Conservation (phyloP, 2,888 invertebrate genomes). For the Poecilus cupreus region DNA sequence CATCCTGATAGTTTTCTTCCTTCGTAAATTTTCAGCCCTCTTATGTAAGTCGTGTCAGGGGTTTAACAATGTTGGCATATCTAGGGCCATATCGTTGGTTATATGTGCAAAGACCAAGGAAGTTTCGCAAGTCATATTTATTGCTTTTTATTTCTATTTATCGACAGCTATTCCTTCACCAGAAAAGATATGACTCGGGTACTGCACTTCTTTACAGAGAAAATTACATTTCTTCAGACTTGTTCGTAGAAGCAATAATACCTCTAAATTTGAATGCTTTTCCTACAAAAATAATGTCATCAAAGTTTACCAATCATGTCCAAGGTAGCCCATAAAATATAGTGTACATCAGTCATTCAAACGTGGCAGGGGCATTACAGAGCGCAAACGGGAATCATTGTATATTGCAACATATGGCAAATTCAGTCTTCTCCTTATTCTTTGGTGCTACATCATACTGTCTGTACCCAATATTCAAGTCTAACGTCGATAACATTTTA, state of each 20-base stretch:
- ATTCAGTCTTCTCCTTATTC: conserved; percentile 61
- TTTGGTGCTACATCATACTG: conserved; percentile 34
- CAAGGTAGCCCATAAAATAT: conserved; percentile 59
- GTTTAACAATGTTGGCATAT: conserved; percentile 62
- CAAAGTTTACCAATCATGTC: too few relatives aligned
- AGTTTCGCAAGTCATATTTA: conserved; percentile 61
- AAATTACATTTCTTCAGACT: conserved; percentile 60
- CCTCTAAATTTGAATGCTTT: too few relatives aligned
- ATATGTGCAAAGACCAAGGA: conserved; percentile 64
- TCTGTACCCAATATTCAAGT: conserved; percentile 61
- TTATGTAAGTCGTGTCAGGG: conserved; percentile 44
- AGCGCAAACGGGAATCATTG: not conserved
- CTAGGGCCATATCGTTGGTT: conserved; percentile 62
- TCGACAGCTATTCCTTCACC: conserved; percentile 60
- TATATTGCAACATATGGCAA: conserved; percentile 10
- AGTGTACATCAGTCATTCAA: conserved; percentile 63
- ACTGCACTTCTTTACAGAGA: conserved; percentile 59
- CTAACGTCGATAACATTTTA: conserved; percentile 62
- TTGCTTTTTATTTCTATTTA: conserved; percentile 61
- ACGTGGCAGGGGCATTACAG: conserved; percentile 24
- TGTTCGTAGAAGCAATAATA: too few relatives aligned
- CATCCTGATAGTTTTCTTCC: not conserved
- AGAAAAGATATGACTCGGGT: conserved; percentile 61
- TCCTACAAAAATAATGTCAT: too few relatives aligned
- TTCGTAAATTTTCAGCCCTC: not conserved